Evolutionary conservation across 2,797 vertebrate genomes (phyloP).

Genomic region (Eutrigla gurnardus): DNA sequence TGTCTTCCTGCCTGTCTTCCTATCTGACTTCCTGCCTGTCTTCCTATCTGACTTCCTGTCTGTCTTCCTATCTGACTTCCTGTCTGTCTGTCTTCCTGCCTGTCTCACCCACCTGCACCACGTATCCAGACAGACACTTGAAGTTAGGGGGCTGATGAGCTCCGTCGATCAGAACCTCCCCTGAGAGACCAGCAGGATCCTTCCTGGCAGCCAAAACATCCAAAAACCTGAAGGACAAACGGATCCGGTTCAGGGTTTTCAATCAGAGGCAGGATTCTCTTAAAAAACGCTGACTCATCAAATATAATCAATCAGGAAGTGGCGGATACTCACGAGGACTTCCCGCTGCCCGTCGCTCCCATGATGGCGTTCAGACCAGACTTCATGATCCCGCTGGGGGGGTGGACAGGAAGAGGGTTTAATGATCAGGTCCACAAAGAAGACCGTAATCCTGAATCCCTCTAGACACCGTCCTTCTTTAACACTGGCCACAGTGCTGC

Average conservation of each 20-base stretch:
- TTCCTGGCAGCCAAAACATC: constrained; percentile 88
- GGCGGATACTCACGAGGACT: constrained; percentile 84
- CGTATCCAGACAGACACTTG: constrained; percentile 90
- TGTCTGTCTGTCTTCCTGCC: neutral
- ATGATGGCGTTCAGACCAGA: constrained; percentile 89
- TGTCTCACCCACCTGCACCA: constrained; percentile 85
- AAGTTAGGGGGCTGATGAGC: constrained; percentile 86
- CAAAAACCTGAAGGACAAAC: constrained; percentile 80
- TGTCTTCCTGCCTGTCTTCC: no score
- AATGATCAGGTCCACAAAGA: no score
- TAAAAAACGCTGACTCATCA: neutral
- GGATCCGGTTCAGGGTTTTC: neutral
- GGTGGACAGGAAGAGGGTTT: neutral
- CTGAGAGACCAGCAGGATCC: constrained; percentile 84
- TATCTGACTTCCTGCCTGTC: no score
- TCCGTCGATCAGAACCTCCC: constrained; percentile 87
- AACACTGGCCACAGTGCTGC: neutral
- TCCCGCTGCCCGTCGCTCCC: constrained; percentile 87
- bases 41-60: no score
- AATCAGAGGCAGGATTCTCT: neutral
- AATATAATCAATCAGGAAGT: neutral
- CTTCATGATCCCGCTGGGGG: constrained; percentile 85
- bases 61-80: constrained; percentile 3
- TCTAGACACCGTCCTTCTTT: no score
- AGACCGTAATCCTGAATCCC: no score